phyloP scores from a whole-genome alignment of 2,888 invertebrate species.

The Pheosia tremula region DNA sequence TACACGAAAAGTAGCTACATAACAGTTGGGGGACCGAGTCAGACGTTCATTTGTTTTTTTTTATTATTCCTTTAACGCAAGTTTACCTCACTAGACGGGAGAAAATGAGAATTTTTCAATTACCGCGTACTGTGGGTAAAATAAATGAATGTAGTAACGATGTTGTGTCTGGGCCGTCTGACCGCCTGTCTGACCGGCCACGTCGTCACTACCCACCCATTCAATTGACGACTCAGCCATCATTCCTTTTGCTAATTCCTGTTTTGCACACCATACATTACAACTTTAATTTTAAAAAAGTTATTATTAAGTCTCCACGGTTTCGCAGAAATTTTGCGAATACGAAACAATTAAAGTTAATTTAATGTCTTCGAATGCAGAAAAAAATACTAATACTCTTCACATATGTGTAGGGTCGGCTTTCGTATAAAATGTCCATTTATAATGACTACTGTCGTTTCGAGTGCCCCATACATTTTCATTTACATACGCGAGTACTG shows the following conservation, averaged over 20 bases:
- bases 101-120: slow-evolving; percentile 76
- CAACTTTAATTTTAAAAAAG: neutral
- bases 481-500: slow-evolving; percentile 41
- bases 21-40: slow-evolving; percentile 28
- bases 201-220: slow-evolving; percentile 52
- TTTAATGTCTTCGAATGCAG: slow-evolving; percentile 21
- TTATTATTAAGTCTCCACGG: neutral
- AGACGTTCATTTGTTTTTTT: slow-evolving; percentile 44
- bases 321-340: slow-evolving; percentile 23
- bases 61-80: slow-evolving; percentile 50
- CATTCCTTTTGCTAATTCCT: slow-evolving; percentile 52
- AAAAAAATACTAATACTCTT: slow-evolving; percentile 27
- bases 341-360: slow-evolving; percentile 32
- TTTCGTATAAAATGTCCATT: slow-evolving; percentile 25
- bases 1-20: neutral
- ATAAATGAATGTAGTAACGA: slow-evolving; percentile 58
- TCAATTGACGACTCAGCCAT: slow-evolving; percentile 40
- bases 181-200: slow-evolving; percentile 18
- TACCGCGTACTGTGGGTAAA: slow-evolving; percentile 58
- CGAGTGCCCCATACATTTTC: slow-evolving; percentile 37
- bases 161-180: slow-evolving; percentile 30
- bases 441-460: slow-evolving; percentile 37
- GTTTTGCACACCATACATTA: slow-evolving; percentile 8
- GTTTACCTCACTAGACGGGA: slow-evolving; percentile 60
- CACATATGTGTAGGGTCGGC: slow-evolving; percentile 31